Evolutionary conservation across 2,113 vertebrate genomes (phyloP).

Genomic region (Pterophyllum scalare): DNA sequence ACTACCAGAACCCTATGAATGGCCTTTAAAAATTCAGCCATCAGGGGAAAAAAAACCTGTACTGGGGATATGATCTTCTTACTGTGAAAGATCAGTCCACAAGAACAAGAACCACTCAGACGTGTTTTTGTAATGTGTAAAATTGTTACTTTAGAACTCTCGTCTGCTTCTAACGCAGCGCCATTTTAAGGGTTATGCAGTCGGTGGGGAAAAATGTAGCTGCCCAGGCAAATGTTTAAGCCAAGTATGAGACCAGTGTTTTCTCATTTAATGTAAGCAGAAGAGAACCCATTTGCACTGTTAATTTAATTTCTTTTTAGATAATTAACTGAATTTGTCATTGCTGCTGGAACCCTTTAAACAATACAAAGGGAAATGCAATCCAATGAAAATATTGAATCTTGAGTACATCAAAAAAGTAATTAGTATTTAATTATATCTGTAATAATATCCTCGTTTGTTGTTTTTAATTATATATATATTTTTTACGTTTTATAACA

Average conservation of each 20-base stretch:
- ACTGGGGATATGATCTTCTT: background rate
- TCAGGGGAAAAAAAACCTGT: background rate
- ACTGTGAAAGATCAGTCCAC: background rate
- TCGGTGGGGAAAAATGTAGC: background rate
- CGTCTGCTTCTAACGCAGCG: background rate
- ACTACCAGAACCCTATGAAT: background rate
- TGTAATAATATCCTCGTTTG: constrained; percentile 13
- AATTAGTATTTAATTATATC: constrained; percentile 55
- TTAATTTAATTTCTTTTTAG: constrained; percentile 40
- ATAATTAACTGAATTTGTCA: constrained; percentile 51
- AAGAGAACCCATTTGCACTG: background rate
- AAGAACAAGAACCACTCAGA: background rate
- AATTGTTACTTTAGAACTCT: background rate
- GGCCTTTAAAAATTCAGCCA: background rate
- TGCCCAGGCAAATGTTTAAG: constrained; percentile 1
- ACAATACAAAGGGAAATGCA: background rate
- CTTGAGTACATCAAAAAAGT: constrained; percentile 27
- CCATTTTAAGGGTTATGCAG: background rate
- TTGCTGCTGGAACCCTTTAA: constrained; percentile 14
- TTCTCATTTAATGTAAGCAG: background rate
- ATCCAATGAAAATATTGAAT: constrained; percentile 10
- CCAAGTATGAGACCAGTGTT: background rate
- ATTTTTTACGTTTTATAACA: background rate
- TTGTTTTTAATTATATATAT: constrained; percentile 5
- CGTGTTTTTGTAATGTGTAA: background rate